Percentiles rank a stretch among this genome's conserved stretches.
Evolutionary conservation across 2,888 invertebrate genomes (phyloP).

Genomic region (Zaprionus obscuricornis): DNA sequence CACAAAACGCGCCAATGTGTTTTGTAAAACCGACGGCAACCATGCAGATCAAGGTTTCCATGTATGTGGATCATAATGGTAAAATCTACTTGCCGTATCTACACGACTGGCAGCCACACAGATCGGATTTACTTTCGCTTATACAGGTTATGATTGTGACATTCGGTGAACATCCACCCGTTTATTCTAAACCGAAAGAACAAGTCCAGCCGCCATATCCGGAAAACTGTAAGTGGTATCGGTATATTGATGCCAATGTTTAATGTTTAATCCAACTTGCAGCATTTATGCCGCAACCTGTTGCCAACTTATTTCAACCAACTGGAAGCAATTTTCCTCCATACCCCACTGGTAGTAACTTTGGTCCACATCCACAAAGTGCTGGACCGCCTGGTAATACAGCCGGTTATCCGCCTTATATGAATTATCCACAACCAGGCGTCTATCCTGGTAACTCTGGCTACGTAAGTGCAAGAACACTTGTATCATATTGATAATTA

Average conservation of each 20-base stretch:
- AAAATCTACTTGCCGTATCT: slow-evolving; percentile 98
- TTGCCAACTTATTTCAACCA: slow-evolving; percentile 83
- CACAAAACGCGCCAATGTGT: slow-evolving; percentile 97
- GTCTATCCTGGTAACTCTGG: slow-evolving; percentile 52
- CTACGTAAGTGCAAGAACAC: slow-evolving; percentile 67
- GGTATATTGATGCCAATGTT: not conserved
- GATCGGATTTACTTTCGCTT: slow-evolving; percentile 93
- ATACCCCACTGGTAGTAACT: slow-evolving; percentile 81
- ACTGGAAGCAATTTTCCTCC: slow-evolving; percentile 83
- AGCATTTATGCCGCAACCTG: slow-evolving; percentile 84
- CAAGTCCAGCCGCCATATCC: slow-evolving; percentile 85
- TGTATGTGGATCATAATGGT: slow-evolving; percentile 97
- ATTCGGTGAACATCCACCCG: slow-evolving; percentile 98
- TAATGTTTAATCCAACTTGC: not conserved
- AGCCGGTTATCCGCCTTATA: slow-evolving; percentile 85
- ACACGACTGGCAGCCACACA: slow-evolving; percentile 93
- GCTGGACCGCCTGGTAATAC: slow-evolving; percentile 61
- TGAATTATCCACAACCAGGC: slow-evolving; percentile 81
- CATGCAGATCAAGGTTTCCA: slow-evolving; percentile 97
- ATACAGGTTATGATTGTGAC: slow-evolving; percentile 95
- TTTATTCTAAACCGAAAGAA: slow-evolving; percentile 90
- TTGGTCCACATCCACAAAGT: slow-evolving; percentile 81
- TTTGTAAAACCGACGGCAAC: slow-evolving; percentile 96
- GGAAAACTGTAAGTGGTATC: slow-evolving; percentile 58
- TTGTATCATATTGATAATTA: not conserved